Evolutionary conservation across 2,888 invertebrate species (phyloP), one percentile per base, ranked within the genome.

Genomic region (Sesamia inferens): DNA sequence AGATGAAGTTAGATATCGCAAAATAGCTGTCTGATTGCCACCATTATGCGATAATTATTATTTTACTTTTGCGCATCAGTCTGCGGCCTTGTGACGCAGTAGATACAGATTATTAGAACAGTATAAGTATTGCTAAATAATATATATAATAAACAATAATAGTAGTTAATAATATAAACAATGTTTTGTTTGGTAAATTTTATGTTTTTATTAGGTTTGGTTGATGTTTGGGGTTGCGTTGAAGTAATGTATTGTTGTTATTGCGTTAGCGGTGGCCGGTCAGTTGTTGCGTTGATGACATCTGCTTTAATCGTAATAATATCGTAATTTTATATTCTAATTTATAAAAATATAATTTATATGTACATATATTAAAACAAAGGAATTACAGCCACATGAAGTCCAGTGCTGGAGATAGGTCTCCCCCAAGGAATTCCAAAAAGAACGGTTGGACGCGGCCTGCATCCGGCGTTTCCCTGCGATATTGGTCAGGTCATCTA

Each of bases 1-100:
- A 93, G 93, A 93, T 94, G 92, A 87, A 71, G 76, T 78, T 78
- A 64, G 87, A 89, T 92, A 90, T 87, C 80, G 79, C 85, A 81
- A 81, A 89, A 88, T 89, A 90, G 69, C 74, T 62, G 82, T 74
- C 82, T 83, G 85, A 86, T 87, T 85, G 82, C 81, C 77, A 69
- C 75, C 66, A 79, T 81, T 78, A 69, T 80, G 81, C 81, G 75
- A 74, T 63, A 74, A 74, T 63, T 51, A 83, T 57, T 74, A 76
- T 82, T 76, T 59, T 61, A 64, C 58, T 81, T 74, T 59, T 61
- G 66, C 61, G 72, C 68, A 64, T 6, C 63, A 42, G 58, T 67
- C 68, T 71, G 70, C 63, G 82, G 61, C 68, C 66, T 72, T 83
- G 81, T 85, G 88, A 88, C 87, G 88, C 74, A 85, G 58, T 83